phyloP scores from a whole-genome alignment of 1,140 invertebrate genomes.

The Drosophila trapezifrons region DNA sequence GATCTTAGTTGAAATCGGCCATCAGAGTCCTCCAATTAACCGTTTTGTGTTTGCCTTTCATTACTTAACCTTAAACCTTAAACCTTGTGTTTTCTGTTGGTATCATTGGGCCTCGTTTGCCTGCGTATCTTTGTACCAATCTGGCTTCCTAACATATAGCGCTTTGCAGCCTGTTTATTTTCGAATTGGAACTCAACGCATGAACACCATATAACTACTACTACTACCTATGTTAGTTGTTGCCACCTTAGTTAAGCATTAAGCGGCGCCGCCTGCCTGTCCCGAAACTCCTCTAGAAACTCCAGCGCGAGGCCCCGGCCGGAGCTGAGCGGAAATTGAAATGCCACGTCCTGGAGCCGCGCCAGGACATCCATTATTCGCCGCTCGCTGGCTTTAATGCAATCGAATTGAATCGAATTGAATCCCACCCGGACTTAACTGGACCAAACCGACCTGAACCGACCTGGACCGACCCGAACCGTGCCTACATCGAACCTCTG shows the following conservation, averaged over 20 bases:
- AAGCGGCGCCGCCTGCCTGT: conserved; percentile 9
- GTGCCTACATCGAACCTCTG: conserved; percentile 8
- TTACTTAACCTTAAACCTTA: conserved; percentile 4
- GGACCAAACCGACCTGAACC: conserved; percentile 9
- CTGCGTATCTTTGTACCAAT: conserved; percentile 12
- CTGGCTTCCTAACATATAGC: conserved; percentile 31
- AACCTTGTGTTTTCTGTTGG: conserved; percentile 8
- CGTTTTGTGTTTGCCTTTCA: conserved; percentile 11
- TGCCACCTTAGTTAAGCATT: conserved; percentile 56
- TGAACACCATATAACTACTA: conserved; percentile 28
- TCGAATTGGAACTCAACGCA: conserved; percentile 46
- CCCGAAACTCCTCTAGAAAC: conserved; percentile 14
- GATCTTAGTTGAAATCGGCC: conserved; percentile 36
- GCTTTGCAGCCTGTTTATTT: conserved; percentile 42
- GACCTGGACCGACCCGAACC: conserved; percentile 8
- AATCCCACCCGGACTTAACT: conserved; percentile 24
- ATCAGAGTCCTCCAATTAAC: conserved; percentile 29
- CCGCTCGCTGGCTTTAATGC: conserved; percentile 21
- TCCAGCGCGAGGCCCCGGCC: conserved; percentile 9
- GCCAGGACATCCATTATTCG: conserved; percentile 31
- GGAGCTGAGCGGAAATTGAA: conserved; percentile 41
- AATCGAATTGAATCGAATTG: conserved; percentile 25
- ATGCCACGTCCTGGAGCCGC: conserved; percentile 17
- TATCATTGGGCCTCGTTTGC: conserved; percentile 14
- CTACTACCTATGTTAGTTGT: conserved; percentile 46